Percentiles rank a stretch among this genome's conserved stretches.
Conservation (phyloP, 2,888 invertebrate genomes). For the Cheilosia vulpina region DNA sequence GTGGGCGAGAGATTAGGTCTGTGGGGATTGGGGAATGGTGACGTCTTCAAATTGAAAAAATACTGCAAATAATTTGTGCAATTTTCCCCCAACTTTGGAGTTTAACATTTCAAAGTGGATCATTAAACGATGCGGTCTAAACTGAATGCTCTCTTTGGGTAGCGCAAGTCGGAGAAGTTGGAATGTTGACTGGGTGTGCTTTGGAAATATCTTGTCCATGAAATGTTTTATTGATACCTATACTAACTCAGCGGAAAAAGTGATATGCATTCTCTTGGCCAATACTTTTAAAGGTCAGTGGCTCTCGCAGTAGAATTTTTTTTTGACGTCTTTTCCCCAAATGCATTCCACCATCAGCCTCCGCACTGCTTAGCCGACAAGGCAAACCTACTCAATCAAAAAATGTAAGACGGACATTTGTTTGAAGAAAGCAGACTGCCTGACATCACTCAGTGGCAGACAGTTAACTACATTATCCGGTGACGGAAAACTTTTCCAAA, state of each 20-base stretch:
- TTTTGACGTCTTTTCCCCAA: no score
- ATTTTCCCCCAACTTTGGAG: constrained; percentile 15
- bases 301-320: no score
- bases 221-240: background rate
- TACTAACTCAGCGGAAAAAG: no score
- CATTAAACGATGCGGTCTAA: background rate
- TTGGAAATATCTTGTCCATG: background rate
- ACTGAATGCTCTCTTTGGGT: background rate
- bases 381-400: no score
- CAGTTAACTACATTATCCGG: background rate
- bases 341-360: no score
- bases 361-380: no score
- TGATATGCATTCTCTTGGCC: no score
- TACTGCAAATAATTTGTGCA: constrained; percentile 13
- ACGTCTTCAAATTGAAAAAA: constrained; percentile 45
- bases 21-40: background rate
- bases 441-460: background rate
- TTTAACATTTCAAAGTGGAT: constrained; percentile 39
- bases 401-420: background rate
- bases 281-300: no score
- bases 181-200: background rate
- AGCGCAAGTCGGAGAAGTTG: background rate
- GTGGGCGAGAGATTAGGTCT: background rate
- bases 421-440: constrained; percentile 6
- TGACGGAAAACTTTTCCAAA: constrained; percentile 21